Conservation (phyloP, 2,113 vertebrate species). For the Sapajus apella region DNA sequence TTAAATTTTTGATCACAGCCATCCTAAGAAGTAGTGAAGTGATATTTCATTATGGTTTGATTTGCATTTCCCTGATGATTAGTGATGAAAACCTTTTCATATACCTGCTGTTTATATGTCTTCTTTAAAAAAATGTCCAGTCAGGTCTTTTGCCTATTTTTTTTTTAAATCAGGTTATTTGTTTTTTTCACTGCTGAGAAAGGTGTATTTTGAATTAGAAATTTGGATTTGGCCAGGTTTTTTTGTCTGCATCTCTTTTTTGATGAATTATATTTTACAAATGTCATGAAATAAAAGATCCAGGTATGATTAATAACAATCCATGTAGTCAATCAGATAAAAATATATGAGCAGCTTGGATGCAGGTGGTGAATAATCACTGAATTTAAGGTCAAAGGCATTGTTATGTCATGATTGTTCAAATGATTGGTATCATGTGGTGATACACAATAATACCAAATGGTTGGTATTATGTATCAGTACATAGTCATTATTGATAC, state of each 20-base stretch:
- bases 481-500: neutral
- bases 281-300: slow-evolving; percentile 5
- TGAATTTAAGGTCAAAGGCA: slow-evolving; percentile 22
- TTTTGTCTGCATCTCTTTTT: slow-evolving; percentile 27
- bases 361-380: neutral
- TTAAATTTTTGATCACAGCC: neutral
- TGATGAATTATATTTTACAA: slow-evolving; percentile 20
- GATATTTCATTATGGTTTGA: neutral
- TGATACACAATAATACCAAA: neutral
- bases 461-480: neutral
- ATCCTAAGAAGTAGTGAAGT: neutral
- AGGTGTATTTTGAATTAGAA: neutral
- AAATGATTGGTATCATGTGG: neutral
- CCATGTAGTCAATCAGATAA: neutral
- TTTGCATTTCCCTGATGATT: neutral
- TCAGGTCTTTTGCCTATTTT: neutral
- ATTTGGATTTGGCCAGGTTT: neutral
- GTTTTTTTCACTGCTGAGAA: neutral
- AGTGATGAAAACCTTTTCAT: neutral
- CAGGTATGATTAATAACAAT: neutral
- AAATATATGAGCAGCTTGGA: slow-evolving; percentile 16
- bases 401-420: neutral
- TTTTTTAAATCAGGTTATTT: neutral
- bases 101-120: neutral
- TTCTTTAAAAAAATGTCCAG: neutral